Percentiles rank a stretch among this genome's conserved stretches.
phyloP scores from a whole-genome alignment of 2,797 vertebrate species.

The Spinus pinus region DNA sequence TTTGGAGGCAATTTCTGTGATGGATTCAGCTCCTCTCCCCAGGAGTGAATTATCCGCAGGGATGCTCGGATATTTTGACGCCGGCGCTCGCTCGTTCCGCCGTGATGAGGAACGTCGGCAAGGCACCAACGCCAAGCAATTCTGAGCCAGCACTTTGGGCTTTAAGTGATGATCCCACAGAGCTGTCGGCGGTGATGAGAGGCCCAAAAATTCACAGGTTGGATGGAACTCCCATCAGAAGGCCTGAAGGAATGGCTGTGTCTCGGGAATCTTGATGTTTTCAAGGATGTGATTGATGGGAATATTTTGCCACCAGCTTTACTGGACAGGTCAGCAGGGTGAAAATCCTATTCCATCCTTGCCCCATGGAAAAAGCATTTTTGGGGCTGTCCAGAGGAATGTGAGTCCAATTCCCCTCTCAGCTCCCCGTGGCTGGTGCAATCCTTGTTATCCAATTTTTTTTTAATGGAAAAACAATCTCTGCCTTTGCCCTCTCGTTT shows the following conservation, averaged over 20 bases:
- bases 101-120: neutral
- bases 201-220: rapidly evolving
- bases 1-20: neutral
- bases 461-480: neutral
- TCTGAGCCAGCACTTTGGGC: neutral
- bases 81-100: neutral
- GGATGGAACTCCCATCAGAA: neutral
- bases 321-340: neutral
- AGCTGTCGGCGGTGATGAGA: neutral
- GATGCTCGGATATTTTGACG: neutral
- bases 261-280: neutral
- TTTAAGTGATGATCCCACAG: neutral
- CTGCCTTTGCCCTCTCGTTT: neutral
- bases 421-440: rapidly evolving
- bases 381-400: neutral
- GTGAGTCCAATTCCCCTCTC: neutral
- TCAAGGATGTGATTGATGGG: neutral
- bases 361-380: neutral
- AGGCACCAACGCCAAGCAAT: neutral
- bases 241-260: neutral
- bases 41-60: neutral
- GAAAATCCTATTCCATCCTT: neutral
- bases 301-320: neutral
- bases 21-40: neutral
- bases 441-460: neutral